Evolutionary conservation across 2,888 invertebrate genomes (phyloP).

Genomic region (Hypomecis punctinalis): DNA sequence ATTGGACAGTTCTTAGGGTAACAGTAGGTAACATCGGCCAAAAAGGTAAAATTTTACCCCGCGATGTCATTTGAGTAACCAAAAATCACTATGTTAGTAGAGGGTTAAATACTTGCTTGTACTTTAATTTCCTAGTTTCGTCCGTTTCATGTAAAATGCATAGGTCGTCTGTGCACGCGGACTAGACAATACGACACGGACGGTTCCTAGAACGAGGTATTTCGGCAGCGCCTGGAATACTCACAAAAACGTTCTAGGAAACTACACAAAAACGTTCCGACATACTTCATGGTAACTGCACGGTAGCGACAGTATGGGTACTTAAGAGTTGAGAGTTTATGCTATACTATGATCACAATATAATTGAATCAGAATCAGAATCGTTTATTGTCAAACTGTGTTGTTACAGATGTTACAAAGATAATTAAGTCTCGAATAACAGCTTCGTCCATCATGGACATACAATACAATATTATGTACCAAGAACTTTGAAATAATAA

Average conservation of each 20-base stretch:
- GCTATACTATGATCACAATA: no score
- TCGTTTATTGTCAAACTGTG: no score
- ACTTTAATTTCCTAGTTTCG: slow-evolving; percentile 11
- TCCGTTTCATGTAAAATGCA: slow-evolving; percentile 34
- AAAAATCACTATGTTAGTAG: no score
- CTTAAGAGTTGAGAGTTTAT: neutral
- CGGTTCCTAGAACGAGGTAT: slow-evolving; percentile 37
- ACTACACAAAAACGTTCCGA: slow-evolving; percentile 38
- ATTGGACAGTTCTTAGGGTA: slow-evolving; percentile 76
- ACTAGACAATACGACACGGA: slow-evolving; percentile 35
- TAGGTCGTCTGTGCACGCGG: slow-evolving; percentile 8
- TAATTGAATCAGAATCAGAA: no score
- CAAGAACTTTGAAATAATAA: no score
- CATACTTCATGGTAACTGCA: slow-evolving; percentile 18
- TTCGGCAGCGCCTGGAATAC: slow-evolving; percentile 40
- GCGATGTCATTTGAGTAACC: no score
- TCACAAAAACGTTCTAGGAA: slow-evolving; percentile 47
- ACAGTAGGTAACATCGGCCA: no score
- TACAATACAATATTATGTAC: no score
- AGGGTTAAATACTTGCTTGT: neutral
- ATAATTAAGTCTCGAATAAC: no score
- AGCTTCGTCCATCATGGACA: no score
- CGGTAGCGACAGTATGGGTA: slow-evolving; percentile 12
- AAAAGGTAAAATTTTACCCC: no score
- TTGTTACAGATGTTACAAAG: no score